Evolutionary conservation across 2,888 invertebrate genomes (phyloP), one percentile per base, ranked within the genome.

Genomic region (Acanthosepion pharaonis): DNA sequence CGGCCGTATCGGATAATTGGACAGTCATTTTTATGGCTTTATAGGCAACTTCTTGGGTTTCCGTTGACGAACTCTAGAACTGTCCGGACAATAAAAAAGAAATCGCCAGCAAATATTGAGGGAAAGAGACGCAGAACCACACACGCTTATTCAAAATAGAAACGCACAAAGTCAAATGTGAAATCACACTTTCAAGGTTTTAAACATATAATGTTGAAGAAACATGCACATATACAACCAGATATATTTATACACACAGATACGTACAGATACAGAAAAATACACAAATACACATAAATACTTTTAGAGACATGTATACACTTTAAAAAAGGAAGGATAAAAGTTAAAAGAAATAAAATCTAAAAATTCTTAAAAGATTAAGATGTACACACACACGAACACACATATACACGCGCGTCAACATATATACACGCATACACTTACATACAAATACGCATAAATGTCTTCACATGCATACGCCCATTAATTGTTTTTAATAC

Each of bases 1-100:
- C 78, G 78, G n/a, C 78, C 78, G 78, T 78, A 78, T 78, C 78
- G 78, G 78, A n/a, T 78, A 78, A 78, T 78, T 78, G 78, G 78
- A 78, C 78, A 33, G 78, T 78, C 78, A 33, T 15, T 33, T 78
- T 78, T 78, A 78, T 78, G 78, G 78, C 78, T 78, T 78, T n/a
- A 78, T 78, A 78, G 78, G n/a, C 78, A 78, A 78, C 78, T 78
- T 78, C 78, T 78, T 78, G n/a, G 78, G 78, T 78, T 78, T 78
- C 78, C n/a, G 78, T 33, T 78, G 78, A 78, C 78, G 78, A 78
- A 78, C 78, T 78, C 78, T 78, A 78, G 78, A 78, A 33, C n/a
- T 15, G 78, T 78, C 78, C 78, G 78, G 78, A 78, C 78, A 78
- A 78, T 78, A 78, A 78, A 78, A 42, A 42, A 42, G 42, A 42